phyloP scores from a whole-genome alignment of 2,888 invertebrate species.

The Leucania comma region DNA sequence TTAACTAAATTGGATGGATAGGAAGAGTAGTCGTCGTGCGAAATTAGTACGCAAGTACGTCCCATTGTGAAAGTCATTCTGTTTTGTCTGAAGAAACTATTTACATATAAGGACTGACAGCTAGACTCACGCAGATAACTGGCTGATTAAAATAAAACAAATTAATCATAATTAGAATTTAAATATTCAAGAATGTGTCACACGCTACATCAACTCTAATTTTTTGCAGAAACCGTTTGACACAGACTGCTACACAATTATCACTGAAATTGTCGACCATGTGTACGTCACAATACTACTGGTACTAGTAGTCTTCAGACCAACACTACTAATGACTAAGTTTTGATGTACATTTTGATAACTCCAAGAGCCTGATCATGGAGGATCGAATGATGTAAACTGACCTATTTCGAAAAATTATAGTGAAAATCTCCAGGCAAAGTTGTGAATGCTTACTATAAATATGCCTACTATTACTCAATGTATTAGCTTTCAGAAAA shows the following conservation, averaged over 20 bases:
- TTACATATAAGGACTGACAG: background rate
- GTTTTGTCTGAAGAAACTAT: constrained; percentile 7
- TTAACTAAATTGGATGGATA: constrained; percentile 27
- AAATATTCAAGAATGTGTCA: background rate
- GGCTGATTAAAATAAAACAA: background rate
- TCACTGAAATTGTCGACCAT: background rate
- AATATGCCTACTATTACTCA: too few relatives aligned
- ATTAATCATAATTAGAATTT: background rate
- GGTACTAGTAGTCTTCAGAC: too few relatives aligned
- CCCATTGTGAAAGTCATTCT: constrained; percentile 26
- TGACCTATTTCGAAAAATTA: too few relatives aligned
- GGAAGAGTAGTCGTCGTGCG: constrained; percentile 18
- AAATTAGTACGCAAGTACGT: constrained; percentile 26
- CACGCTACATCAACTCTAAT: background rate
- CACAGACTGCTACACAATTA: background rate
- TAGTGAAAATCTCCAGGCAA: background rate
- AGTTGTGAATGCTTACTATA: too few relatives aligned
- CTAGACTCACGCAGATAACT: background rate
- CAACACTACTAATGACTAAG: too few relatives aligned
- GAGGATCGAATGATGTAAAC: too few relatives aligned
- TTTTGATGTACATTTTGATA: too few relatives aligned
- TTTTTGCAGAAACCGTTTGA: background rate
- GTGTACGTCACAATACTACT: too few relatives aligned
- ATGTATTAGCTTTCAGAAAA: background rate
- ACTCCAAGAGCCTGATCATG: too few relatives aligned